Evolutionary conservation across 1,140 invertebrate genomes (phyloP), one percentile per base, ranked within the genome.

Genomic region (Wiebesia pumilae): DNA sequence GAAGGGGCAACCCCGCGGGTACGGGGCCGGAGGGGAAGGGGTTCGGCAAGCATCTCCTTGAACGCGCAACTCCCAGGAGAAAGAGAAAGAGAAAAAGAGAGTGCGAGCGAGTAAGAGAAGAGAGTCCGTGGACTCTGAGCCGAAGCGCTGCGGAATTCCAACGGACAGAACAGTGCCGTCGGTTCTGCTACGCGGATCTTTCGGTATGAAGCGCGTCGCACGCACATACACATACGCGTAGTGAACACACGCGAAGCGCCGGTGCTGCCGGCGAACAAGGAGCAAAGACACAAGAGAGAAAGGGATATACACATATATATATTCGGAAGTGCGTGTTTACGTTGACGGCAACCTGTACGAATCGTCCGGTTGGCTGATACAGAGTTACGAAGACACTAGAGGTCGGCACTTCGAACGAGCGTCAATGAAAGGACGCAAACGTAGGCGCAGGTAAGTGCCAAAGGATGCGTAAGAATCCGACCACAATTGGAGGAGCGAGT

Each of bases 151-250:
- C 84, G 88, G 90, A 91, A 92, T 93, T 91, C 87, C 90, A 91
- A 91, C 90, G 88, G 89, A 89, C 91, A 91, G 92, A 91, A 87
- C 88, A 89, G 89, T 92, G 82, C 87, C 88, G 91, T 90, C 90
- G 87, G 87, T 90, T 90, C 88, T 89, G 89, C 89, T 88, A 91
- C 81, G 89, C 88, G 90, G 90, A 81, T 89, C 88, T 88, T 81
- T 47, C 24, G 83, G 0, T 82, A n/a, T 12, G n/a, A 47, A 35
- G 81, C 80, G 87, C 82, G 40, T 84, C 82, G 87, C n/a, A 81
- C 73, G 69, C 43, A 77, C 24, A 1, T 33, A 81, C 27, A n/a
- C 35, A 19, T 33, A 47, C n/a, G 33, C 7, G 69, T 78, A 27
- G 33, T 83, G 33, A 73, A 54, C 43, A 9, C 69, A 10, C 51